These are phyloP conservation scores for Mechanitis messenoides DNA, from an alignment of 2,888 invertebrate genomes.

Conservation along the genomic window DNA sequence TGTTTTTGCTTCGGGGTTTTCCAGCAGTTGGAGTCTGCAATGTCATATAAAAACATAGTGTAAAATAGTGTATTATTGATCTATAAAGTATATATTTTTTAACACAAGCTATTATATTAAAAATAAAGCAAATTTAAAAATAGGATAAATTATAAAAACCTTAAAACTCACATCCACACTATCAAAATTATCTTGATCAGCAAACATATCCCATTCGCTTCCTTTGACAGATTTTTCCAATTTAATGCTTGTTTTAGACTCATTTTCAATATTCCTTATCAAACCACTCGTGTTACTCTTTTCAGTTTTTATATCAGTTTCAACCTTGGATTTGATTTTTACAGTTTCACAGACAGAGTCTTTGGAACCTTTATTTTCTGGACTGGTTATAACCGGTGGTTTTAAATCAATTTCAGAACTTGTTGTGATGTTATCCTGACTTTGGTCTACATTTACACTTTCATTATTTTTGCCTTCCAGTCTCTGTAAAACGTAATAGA, in stretches of 20 bases:
- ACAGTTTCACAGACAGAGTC: slow-evolving; percentile 16
- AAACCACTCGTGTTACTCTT: slow-evolving; percentile 9
- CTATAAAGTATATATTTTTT: not conserved
- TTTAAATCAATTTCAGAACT: slow-evolving; percentile 7
- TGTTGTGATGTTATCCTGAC: slow-evolving; percentile 6
- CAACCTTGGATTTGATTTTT: slow-evolving; percentile 13
- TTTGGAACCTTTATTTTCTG: slow-evolving; percentile 23
- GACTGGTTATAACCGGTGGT: slow-evolving; percentile 11
- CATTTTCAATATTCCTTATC: slow-evolving; percentile 29
- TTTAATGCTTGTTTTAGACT: slow-evolving; percentile 39
- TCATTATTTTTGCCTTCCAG: slow-evolving; percentile 35
- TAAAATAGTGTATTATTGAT: not conserved
- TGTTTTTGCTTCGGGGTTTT: slow-evolving; percentile 43
- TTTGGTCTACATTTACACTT: slow-evolving; percentile 10
- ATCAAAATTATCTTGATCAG: slow-evolving; percentile 91
- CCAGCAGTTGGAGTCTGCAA: slow-evolving; percentile 55
- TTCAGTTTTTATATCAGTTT: slow-evolving; percentile 16
- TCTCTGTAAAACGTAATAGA: slow-evolving; percentile 31
- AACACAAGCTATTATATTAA: not conserved
- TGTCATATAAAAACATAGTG: slow-evolving; percentile 11
- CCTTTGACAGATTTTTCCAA: slow-evolving; percentile 65
- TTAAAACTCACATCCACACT: slow-evolving; percentile 53
- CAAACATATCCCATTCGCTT: slow-evolving; percentile 94
- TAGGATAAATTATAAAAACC: not conserved
- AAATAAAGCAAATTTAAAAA: not conserved